Evolutionary conservation across 2,888 invertebrate species (phyloP), one percentile per base, ranked within the genome.

Genomic region (Abrostola triplasia): DNA sequence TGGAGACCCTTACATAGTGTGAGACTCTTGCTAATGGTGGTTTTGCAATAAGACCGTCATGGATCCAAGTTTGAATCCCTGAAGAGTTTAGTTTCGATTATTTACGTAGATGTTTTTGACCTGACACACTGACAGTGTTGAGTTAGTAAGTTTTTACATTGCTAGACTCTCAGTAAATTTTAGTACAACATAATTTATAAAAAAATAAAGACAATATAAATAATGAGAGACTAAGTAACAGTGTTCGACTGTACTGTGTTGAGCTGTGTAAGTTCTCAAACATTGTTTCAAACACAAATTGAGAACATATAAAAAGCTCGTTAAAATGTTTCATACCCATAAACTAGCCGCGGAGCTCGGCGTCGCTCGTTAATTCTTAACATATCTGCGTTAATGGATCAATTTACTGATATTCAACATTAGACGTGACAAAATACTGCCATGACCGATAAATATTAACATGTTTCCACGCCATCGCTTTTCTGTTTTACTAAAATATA

Each of bases 261-360:
- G 5, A 12, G 42, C 7, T 0, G 9, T 35, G 35, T 47, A 53
- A 12, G 6, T 41, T 51, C 57, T 10, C 66, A 70, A 67, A 38
- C 53, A 59, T 59, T 50, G 57, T 56, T 12, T 36, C 44, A 12
- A 41, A 58, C 53, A 38, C 51, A 59, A 12, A 57, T 63, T 8
- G 50, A 52, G 59, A 67, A 54, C 49, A 53, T 58, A 77, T 67
- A 65, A 76, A 72, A 74, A 71, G 24, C 63, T 68, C 68, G 59
- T 76, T 71, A 72, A 72, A 71, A 65, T 75, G 56, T 56, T 68
- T 77, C 42, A 56, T 50, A 35, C 61, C 37, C 37, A 74, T 64
- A 77, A 77, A 74, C 70, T 68, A 66, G 60, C 40, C 13, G 7
- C 2, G 12, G 41, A 42, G 42, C 49, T 51, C 41, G 67, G 24